A percentile compares a stretch with the other conserved stretches of the same genome.
These are phyloP conservation scores for Drosophila nigrodunni DNA, from an alignment of 1,140 invertebrate genomes.

Conservation along the genomic window DNA sequence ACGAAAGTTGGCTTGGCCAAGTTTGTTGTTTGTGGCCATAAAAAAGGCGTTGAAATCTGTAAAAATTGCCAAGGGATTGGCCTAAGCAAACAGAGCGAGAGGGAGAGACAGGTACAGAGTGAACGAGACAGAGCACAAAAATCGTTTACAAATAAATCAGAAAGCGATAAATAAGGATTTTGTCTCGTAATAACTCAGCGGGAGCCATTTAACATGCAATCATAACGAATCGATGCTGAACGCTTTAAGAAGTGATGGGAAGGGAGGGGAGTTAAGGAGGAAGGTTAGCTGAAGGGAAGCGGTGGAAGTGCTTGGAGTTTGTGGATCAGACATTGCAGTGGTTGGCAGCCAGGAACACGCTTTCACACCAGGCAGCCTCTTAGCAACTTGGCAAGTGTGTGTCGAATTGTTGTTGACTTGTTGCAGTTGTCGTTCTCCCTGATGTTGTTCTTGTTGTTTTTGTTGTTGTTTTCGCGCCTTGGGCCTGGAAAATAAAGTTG, in stretches of 20 bases:
- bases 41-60: constrained; percentile 75
- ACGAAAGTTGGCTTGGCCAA: constrained; percentile 25
- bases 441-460: constrained; percentile 20
- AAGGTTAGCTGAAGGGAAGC: not conserved
- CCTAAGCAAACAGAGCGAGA: constrained; percentile 21
- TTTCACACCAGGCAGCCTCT: constrained; percentile 77
- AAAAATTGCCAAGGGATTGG: constrained; percentile 56
- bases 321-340: constrained; percentile 23
- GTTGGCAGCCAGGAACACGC: constrained; percentile 56
- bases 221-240: constrained; percentile 84
- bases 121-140: constrained; percentile 49
- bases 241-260: constrained; percentile 65
- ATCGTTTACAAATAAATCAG: constrained; percentile 85
- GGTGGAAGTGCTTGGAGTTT: not conserved
- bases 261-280: not conserved
- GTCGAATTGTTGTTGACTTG: constrained; percentile 80
- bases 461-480: constrained; percentile 56
- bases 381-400: constrained; percentile 63
- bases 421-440: constrained; percentile 68
- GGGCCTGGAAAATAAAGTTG: constrained; percentile 75
- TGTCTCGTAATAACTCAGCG: constrained; percentile 85
- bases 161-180: constrained; percentile 85
- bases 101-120: not conserved
- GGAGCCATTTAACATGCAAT: constrained; percentile 85
- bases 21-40: constrained; percentile 40